phyloP scores from a whole-genome alignment of 2,113 vertebrate genomes.

The Heteronetta atricapilla region DNA sequence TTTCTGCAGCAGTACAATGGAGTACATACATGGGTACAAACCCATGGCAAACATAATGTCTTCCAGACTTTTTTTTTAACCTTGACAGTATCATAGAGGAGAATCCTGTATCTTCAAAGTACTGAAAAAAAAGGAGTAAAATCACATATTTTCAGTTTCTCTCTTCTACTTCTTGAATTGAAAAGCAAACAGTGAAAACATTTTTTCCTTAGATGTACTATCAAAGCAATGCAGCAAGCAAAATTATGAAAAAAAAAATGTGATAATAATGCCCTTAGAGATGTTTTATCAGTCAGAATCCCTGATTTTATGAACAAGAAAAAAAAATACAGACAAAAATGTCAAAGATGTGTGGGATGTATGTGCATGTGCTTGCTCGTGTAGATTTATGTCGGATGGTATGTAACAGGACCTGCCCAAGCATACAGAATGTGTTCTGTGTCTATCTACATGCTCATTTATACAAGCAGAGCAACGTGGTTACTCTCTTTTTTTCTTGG shows the following conservation, averaged over 20 bases:
- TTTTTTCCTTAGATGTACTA: not conserved
- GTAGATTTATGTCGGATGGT: too few relatives aligned
- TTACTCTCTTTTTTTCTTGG: not conserved
- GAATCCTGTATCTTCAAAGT: conserved; percentile 14
- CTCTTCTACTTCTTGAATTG: not conserved
- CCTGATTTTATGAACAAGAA: not conserved
- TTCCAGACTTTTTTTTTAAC: conserved; percentile 8
- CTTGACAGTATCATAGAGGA: not conserved
- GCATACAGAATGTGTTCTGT: not conserved
- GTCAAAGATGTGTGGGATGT: not conserved
- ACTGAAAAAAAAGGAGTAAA: not conserved
- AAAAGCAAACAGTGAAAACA: not conserved
- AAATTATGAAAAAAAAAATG: not conserved
- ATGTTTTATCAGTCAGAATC: not conserved
- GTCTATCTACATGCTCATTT: not conserved
- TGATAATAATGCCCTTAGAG: not conserved
- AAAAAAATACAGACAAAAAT: not conserved
- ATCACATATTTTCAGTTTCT: not conserved
- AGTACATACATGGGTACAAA: not conserved
- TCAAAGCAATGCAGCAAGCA: conserved; percentile 1
- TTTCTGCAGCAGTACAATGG: not conserved
- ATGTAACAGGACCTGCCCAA: not conserved
- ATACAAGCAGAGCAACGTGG: not conserved
- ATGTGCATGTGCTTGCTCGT: not conserved
- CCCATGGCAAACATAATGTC: not conserved